Conservation (phyloP, 2,113 vertebrate species). For the Polypterus senegalus region DNA sequence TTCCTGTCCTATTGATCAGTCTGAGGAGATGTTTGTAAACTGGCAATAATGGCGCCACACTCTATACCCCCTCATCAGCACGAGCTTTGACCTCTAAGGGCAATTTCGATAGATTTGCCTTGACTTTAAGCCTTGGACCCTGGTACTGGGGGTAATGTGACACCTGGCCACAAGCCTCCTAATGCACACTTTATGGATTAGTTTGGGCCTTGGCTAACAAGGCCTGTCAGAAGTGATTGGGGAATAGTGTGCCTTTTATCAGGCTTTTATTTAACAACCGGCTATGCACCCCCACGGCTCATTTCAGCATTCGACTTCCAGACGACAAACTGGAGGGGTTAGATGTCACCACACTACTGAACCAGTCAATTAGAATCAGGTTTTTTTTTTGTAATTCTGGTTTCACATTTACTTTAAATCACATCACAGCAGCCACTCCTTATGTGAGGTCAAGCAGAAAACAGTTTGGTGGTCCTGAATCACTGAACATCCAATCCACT, state of each 20-base stretch:
- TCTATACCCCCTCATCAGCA: constrained; percentile 20
- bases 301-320: constrained; percentile 21
- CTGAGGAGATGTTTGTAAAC: constrained; percentile 55
- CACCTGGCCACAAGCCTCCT: constrained; percentile 23
- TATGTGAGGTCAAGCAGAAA: too few relatives aligned
- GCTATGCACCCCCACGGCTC: constrained; percentile 14
- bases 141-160: constrained; percentile 39
- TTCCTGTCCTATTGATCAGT: constrained; percentile 31
- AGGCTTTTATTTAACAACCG: constrained; percentile 19
- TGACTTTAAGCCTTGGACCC: constrained; percentile 25
- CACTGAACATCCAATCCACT: too few relatives aligned
- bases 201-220: constrained; percentile 35
- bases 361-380: constrained; percentile 30
- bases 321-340: constrained; percentile 14
- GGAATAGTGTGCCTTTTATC: constrained; percentile 35
- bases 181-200: constrained; percentile 57
- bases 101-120: constrained; percentile 44
- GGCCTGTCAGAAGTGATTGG: constrained; percentile 12
- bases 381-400: constrained; percentile 6
- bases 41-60: constrained; percentile 37
- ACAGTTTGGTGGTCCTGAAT: too few relatives aligned
- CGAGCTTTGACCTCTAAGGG: constrained; percentile 28
- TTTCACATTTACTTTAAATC: too few relatives aligned
- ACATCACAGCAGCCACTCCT: too few relatives aligned
- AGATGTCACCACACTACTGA: constrained; percentile 13